Evolutionary conservation across 2,888 invertebrate genomes (phyloP).

Genomic region (Callimorpha dominula): DNA sequence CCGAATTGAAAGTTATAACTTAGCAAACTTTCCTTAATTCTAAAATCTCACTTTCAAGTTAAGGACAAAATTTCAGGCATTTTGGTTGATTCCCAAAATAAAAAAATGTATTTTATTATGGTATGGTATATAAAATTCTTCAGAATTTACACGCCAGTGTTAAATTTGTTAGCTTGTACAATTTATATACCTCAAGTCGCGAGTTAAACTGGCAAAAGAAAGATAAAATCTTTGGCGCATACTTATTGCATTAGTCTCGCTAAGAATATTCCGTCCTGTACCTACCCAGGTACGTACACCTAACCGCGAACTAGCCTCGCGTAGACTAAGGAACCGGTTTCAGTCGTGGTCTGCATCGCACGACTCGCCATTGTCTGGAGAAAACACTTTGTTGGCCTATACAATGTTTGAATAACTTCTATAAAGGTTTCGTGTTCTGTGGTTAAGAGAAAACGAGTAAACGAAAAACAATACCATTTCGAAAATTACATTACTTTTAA

Average conservation of each 20-base stretch:
- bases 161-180: neutral
- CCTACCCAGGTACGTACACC: constrained; percentile 9
- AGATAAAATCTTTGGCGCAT: neutral
- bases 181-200: neutral
- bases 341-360: constrained; percentile 71
- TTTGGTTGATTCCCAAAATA: neutral
- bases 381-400: constrained; percentile 60
- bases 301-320: constrained; percentile 46
- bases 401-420: constrained; percentile 39
- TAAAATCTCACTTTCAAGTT: neutral
- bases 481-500: neutral
- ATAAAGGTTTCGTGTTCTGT: constrained; percentile 41
- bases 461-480: neutral
- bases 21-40: neutral
- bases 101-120: neutral
- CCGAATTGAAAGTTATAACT: neutral
- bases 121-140: neutral
- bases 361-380: constrained; percentile 74
- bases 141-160: neutral
- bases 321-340: constrained; percentile 64
- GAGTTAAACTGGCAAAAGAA: neutral
- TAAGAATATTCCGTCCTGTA: constrained; percentile 8
- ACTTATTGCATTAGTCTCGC: constrained; percentile 11
- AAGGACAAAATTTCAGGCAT: neutral
- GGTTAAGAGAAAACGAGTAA: constrained; percentile 20